Conservation (phyloP, 2,888 invertebrate genomes). For the Chromoteleia sp. region DNA sequence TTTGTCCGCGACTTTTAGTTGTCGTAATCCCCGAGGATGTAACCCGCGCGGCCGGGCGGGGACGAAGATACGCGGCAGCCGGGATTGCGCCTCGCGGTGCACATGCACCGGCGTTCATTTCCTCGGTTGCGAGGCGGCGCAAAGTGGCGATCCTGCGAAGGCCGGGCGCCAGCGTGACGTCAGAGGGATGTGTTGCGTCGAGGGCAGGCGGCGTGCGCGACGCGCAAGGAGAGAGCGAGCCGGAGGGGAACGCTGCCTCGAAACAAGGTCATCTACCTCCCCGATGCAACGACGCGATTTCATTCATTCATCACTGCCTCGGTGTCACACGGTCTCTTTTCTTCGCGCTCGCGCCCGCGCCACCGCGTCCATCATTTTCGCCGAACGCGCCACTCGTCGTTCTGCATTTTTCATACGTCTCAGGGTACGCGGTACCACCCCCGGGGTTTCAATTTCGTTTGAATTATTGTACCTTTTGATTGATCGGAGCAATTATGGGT, state of each 20-base stretch:
- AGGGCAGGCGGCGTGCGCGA: constrained; percentile 40
- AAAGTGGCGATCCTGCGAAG: constrained; percentile 38
- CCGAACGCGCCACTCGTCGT: constrained; percentile 1
- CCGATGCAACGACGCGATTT: constrained; percentile 72
- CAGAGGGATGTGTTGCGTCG: constrained; percentile 56
- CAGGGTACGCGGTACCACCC: too few species aligned
- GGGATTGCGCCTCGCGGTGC: constrained; percentile 24
- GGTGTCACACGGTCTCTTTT: constrained; percentile 62
- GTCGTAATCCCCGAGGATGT: neutral
- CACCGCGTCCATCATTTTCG: constrained; percentile 26
- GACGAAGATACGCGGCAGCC: constrained; percentile 2
- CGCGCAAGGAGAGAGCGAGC: too few species aligned
- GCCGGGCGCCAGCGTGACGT: constrained; percentile 57
- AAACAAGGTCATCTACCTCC: constrained; percentile 79
- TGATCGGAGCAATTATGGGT: constrained; percentile 14
- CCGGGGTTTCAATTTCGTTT: constrained; percentile 36
- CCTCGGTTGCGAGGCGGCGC: constrained; percentile 29
- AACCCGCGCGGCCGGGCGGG: neutral
- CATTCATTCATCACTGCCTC: constrained; percentile 80
- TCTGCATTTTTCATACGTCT: constrained; percentile 21
- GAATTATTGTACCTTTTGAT: constrained; percentile 26
- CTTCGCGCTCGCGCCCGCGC: constrained; percentile 9
- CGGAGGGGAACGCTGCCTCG: constrained; percentile 71
- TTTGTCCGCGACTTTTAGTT: constrained; percentile 10
- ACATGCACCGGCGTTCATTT: constrained; percentile 17